phyloP scores from a whole-genome alignment of 2,888 invertebrate genomes.

The Rhaphigaster nebulosa region DNA sequence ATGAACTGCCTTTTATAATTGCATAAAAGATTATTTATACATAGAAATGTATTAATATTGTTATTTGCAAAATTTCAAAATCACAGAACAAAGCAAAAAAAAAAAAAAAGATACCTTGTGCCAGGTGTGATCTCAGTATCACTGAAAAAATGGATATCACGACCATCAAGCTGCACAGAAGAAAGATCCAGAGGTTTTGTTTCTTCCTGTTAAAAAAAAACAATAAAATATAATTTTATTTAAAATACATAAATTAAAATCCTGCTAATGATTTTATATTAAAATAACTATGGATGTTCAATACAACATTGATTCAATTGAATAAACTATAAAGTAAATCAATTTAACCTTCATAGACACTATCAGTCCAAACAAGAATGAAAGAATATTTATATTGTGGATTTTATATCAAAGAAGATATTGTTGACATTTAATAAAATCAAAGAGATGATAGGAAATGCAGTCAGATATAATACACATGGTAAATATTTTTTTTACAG shows the following conservation, averaged over 20 bases:
- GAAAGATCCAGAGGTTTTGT: conserved; percentile 60
- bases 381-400: too few species aligned
- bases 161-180: conserved; percentile 68
- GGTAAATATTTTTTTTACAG: too few species aligned
- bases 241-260: not conserved
- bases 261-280: not conserved
- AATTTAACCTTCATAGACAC: too few species aligned
- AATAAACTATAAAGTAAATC: too few species aligned
- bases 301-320: too few species aligned
- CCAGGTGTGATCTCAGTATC: conserved; percentile 88
- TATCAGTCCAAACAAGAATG: too few species aligned
- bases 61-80: not conserved
- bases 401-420: not conserved
- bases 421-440: not conserved
- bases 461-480: too few species aligned
- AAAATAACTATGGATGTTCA: not conserved
- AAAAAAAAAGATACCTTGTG: conserved; percentile 65
- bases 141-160: conserved; percentile 91
- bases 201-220: conserved; percentile 46
- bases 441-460: not conserved
- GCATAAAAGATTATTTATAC: not conserved
- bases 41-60: not conserved
- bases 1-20: not conserved
- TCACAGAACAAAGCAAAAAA: not conserved
- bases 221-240: not conserved